phyloP scores from a whole-genome alignment of 2,113 vertebrate genomes.

The Silurus glanis region DNA sequence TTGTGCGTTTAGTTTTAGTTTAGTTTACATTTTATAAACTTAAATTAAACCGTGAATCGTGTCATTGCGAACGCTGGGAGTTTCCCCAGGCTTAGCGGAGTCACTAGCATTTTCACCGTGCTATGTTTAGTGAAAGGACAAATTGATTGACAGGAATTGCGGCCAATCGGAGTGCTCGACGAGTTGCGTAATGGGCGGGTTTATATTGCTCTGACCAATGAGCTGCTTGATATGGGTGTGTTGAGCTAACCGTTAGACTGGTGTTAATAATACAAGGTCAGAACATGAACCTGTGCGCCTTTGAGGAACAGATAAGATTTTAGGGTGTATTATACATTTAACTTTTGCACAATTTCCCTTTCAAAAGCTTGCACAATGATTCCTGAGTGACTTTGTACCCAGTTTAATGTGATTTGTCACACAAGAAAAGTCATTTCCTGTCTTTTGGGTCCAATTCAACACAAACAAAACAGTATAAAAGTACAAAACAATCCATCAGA shows the following conservation, averaged over 20 bases:
- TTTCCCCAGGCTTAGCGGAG: constrained; percentile 50
- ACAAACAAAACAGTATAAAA: not conserved
- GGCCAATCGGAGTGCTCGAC: constrained; percentile 37
- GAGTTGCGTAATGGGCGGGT: constrained; percentile 13
- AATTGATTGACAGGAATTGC: constrained; percentile 50
- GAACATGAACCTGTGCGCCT: constrained; percentile 57
- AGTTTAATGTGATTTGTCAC: too few species aligned
- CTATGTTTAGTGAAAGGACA: constrained; percentile 65
- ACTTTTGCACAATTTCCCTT: not conserved
- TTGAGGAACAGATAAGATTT: too few species aligned
- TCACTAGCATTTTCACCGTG: constrained; percentile 53
- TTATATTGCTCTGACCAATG: constrained; percentile 51
- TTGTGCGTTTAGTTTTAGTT: not conserved
- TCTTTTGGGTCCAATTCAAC: not conserved
- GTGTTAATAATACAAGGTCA: constrained; percentile 69
- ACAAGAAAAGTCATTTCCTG: not conserved
- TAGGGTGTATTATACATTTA: not conserved
- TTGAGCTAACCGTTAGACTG: not conserved
- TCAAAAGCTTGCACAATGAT: not conserved
- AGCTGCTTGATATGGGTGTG: not conserved
- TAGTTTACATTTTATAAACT: too few species aligned
- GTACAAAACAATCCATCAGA: not conserved
- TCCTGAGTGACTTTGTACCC: too few species aligned
- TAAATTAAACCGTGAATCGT: too few species aligned
- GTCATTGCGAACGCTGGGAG: not conserved